Evolutionary conservation across 2,113 vertebrate genomes (phyloP), one percentile per base, ranked within the genome.

Genomic region (Nothocercus nigrocapillus): DNA sequence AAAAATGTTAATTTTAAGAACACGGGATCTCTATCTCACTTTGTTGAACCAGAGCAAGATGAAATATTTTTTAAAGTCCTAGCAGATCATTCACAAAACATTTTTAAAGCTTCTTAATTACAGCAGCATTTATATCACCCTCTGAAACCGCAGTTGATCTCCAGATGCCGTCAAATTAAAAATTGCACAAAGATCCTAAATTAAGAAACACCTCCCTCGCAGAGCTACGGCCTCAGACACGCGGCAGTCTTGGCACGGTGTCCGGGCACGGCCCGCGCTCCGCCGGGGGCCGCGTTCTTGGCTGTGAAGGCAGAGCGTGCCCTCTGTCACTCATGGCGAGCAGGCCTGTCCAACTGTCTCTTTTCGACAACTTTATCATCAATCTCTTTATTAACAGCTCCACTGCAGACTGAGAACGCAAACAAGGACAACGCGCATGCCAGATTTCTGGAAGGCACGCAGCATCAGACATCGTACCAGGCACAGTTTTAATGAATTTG

Each of bases 351-450:
- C 99, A 99, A 98, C 98, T 99, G 99, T 99, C 99, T 99, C 99
- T 98, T 99, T 97, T 95, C 98, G 68, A 99, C 99, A 99, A 98
- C 98, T 98, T 96, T 94, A 98, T 99, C 99, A 99, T 99, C 99
- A 99, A 99, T 99, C 99, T 99, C 99, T 99, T 99, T 98, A 99
- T 99, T 99, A 99, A 98, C 98, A 98, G 99, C 98, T 99, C 98
- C 95, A 82, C 98, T 98, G 98, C 98, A 98, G 99, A 98, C 98
- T 88, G 97, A 93, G 97, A 97, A 95, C 8, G 88, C 90, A 96
- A 98, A 93, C 97, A 95, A 97, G 98, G 97, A 92, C 95, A 96
- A 83, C 17, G 88, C 95, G 90, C 93, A 85, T 96, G 98, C 97
- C 98, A 98, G 96, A 89, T 93, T 97, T 97, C 97, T 93, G 95